Evolutionary conservation across 2,797 vertebrate species (phyloP), one percentile per base, ranked within the genome.

Genomic region (Microhierax caerulescens): DNA sequence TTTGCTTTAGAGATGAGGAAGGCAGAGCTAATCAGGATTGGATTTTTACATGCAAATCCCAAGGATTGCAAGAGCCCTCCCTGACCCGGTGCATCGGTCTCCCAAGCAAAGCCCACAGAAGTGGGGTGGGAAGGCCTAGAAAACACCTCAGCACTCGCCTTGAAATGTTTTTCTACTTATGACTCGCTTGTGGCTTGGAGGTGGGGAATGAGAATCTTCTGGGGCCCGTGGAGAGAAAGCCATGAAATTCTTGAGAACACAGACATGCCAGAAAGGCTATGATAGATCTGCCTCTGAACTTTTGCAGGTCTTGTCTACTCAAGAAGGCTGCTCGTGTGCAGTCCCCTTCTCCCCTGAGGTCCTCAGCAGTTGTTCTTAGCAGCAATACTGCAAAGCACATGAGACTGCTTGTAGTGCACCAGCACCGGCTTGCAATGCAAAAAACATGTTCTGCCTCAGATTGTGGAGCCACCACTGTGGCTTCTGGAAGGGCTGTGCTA

Each of bases 361-460:
- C 5, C 60, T 56, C 60, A 30, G 43, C 41, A 70, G 48, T 4
- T 64, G 47, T n/a, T 53, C 32, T 27, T 30, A 24, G 32, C 74
- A 85, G 28, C 27, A 63, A 7, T 3, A 20, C 16, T 32, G 27
- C 43, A 67, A 70, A 91, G 10, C 16, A 6, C 0, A 1, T 36
- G 43, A 17, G 37, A 13, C n/a, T 92, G 76, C 48, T 70, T 25
- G 18, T 48, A 37, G 41, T 1, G 16, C 22, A 65, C 21, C 51
- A 47, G 30, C 19, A 34, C 0, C 4, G 7, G 45, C 34, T 50
- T 1, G 0, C 1, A 0, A 5, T 13, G 28, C 3, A 1, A 19
- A 65, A 57, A 50, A 8, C 16, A 7, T 15, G 8, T 21, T 51
- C 7, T 82, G 53, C 36, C 22, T 73, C n/a, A 20, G 30, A 7